phyloP scores from a whole-genome alignment of 2,797 vertebrate genomes.

The Aulostomus chinensis region DNA sequence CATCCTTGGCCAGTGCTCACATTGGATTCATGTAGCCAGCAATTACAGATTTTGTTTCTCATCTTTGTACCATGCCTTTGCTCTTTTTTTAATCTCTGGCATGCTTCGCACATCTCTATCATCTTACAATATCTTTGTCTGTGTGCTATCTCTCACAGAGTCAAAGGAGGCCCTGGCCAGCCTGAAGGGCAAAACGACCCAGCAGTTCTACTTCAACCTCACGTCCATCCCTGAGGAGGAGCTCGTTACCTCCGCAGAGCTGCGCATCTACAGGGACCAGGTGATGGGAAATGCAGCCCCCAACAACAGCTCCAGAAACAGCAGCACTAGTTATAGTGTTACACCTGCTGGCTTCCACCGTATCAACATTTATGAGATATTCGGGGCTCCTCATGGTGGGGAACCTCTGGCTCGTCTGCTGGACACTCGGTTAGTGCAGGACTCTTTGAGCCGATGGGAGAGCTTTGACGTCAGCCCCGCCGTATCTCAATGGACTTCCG shows the following conservation, averaged over 20 bases:
- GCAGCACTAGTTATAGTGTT: slow-evolving; percentile 49
- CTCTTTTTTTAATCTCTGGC: slow-evolving; percentile 19
- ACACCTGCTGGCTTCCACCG: slow-evolving; percentile 85
- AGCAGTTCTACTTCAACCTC: slow-evolving; percentile 97
- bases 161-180: slow-evolving; percentile 92
- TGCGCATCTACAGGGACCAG: slow-evolving; percentile 94
- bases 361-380: slow-evolving; percentile 98
- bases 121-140: slow-evolving; percentile 38
- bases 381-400: slow-evolving; percentile 82
- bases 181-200: slow-evolving; percentile 87
- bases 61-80: slow-evolving; percentile 8
- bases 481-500: slow-evolving; percentile 90
- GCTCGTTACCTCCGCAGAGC: slow-evolving; percentile 93
- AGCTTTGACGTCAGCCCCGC: slow-evolving; percentile 97
- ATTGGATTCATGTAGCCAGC: slow-evolving; percentile 5
- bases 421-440: slow-evolving; percentile 95
- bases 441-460: slow-evolving; percentile 94
- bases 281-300: slow-evolving; percentile 77
- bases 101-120: slow-evolving; percentile 8
- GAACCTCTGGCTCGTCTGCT: slow-evolving; percentile 92
- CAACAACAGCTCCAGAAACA: slow-evolving; percentile 65
- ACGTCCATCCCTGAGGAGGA: slow-evolving; percentile 92
- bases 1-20: slow-evolving; percentile 8
- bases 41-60: slow-evolving; percentile 11
- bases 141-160: slow-evolving; percentile 78